Percentiles rank a stretch among this genome's conserved stretches.
phyloP scores from a whole-genome alignment of 2,888 invertebrate species.

The Teleiodes luculella region DNA sequence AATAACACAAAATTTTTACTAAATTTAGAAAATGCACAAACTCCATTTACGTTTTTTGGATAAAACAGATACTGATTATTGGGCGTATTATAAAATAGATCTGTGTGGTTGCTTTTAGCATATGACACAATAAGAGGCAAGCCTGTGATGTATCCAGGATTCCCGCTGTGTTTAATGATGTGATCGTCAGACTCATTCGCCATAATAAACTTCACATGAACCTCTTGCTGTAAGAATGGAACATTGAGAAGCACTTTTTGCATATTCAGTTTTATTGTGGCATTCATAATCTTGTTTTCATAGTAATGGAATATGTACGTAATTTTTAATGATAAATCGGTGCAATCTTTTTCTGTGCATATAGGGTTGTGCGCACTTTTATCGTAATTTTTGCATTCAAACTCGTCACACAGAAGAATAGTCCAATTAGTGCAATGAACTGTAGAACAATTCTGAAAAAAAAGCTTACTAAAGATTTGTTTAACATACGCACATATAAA shows the following conservation, averaged over 20 bases:
- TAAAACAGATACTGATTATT: conserved; percentile 33
- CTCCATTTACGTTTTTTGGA: conserved; percentile 60
- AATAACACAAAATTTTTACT: conserved; percentile 61
- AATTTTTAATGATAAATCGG: conserved; percentile 50
- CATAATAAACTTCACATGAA: conserved; percentile 52
- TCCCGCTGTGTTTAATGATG: conserved; percentile 80
- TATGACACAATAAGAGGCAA: conserved; percentile 79
- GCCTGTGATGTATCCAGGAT: conserved; percentile 85
- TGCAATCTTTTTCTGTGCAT: conserved; percentile 52
- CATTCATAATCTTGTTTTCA: conserved; percentile 51
- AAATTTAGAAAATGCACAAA: conserved; percentile 55
- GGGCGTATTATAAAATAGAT: conserved; percentile 47
- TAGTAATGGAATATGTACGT: conserved; percentile 58
- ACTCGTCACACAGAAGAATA: conserved; percentile 44
- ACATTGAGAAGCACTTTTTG: conserved; percentile 37
- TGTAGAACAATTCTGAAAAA: conserved; percentile 58
- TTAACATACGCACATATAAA: too few species aligned
- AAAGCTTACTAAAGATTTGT: too few species aligned
- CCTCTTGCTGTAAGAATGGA: conserved; percentile 49
- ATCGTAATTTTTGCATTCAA: conserved; percentile 45
- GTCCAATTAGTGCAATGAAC: conserved; percentile 62
- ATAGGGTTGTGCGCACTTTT: conserved; percentile 47
- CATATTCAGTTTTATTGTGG: conserved; percentile 49
- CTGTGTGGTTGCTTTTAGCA: conserved; percentile 46
- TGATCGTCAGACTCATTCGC: conserved; percentile 44